Percentiles rank a stretch among this genome's conserved stretches.
phyloP scores from a whole-genome alignment of 2,797 vertebrate genomes.

The Spatula versicolor region DNA sequence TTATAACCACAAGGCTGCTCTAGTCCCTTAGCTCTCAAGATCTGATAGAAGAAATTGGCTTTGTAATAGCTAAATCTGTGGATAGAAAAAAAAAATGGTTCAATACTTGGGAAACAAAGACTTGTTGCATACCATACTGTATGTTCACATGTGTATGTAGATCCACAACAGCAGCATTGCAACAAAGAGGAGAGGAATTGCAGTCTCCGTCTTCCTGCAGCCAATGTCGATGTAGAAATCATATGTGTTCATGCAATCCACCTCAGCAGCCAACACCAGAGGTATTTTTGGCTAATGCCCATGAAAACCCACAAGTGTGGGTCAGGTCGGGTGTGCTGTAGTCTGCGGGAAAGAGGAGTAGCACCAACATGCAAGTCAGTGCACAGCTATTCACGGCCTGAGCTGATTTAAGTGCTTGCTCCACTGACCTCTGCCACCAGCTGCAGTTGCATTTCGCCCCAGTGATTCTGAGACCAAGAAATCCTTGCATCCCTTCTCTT shows the following conservation, averaged over 20 bases:
- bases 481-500: neutral
- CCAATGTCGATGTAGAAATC: rapidly evolving
- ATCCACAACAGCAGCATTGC: neutral
- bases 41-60: neutral
- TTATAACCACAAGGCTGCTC: neutral
- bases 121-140: neutral
- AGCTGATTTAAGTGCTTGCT: neutral
- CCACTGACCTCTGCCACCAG: rapidly evolving
- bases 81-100: neutral
- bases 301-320: neutral
- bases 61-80: neutral
- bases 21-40: neutral
- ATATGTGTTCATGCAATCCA: rapidly evolving
- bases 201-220: neutral
- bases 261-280: neutral
- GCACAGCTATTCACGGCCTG: rapidly evolving
- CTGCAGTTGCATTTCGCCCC: neutral
- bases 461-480: neutral
- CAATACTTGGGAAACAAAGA: neutral
- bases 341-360: neutral
- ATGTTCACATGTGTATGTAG: neutral
- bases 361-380: neutral
- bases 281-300: neutral
- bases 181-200: neutral
- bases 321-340: neutral